Evolutionary conservation across 2,888 invertebrate species (phyloP).

Genomic region (Leptura quadrifasciata): DNA sequence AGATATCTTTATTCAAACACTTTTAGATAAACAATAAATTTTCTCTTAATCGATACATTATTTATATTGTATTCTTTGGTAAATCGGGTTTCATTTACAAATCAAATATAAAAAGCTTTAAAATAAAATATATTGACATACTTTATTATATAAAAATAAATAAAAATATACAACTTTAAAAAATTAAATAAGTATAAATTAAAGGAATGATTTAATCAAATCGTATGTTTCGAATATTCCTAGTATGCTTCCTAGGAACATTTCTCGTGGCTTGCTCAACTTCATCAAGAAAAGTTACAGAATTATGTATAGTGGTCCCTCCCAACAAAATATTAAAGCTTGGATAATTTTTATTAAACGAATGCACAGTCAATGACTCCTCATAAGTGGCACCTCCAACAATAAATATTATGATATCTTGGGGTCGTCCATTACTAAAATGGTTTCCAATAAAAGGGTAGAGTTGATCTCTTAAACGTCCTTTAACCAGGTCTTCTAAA

Average conservation of each 20-base stretch:
- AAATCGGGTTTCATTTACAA: constrained; percentile 12
- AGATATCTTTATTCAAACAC: neutral
- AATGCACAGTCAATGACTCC: constrained; percentile 91
- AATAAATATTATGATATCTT: constrained; percentile 97
- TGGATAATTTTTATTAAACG: constrained; percentile 84
- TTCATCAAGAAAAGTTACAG: constrained; percentile 86
- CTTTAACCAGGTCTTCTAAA: constrained; percentile 92
- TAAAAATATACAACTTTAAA: constrained; percentile 28
- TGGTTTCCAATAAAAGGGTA: constrained; percentile 90
- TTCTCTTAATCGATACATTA: too few species aligned
- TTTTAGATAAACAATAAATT: too few species aligned
- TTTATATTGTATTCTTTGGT: neutral
- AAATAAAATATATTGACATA: constrained; percentile 4
- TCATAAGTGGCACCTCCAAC: constrained; percentile 98
- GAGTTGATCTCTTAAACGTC: constrained; percentile 88
- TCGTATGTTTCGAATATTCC: constrained; percentile 64
- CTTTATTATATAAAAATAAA: constrained; percentile 40
- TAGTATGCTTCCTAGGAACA: constrained; percentile 74
- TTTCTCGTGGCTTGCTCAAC: constrained; percentile 82
- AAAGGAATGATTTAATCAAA: constrained; percentile 57
- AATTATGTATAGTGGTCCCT: constrained; percentile 95
- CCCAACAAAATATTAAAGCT: constrained; percentile 89
- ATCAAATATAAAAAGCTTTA: constrained; percentile 22
- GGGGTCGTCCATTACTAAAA: constrained; percentile 80
- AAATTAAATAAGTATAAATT: constrained; percentile 12